Percentiles rank a stretch among this genome's conserved stretches.
Conservation (phyloP, 2,113 vertebrate species). For the Malurus alboscapulatus region DNA sequence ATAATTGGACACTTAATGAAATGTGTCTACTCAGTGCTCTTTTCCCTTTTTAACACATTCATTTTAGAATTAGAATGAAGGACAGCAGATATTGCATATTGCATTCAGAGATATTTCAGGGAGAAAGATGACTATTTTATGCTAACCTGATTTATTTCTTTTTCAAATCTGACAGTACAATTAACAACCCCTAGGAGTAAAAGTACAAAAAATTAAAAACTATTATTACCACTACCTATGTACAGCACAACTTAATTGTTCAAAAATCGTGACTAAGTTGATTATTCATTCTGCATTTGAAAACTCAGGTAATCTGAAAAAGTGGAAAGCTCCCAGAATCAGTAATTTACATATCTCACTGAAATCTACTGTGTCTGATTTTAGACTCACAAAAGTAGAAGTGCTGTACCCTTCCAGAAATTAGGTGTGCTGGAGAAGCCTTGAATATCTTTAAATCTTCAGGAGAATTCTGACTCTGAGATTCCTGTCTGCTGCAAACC, state of each 20-base stretch:
- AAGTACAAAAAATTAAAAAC: not conserved
- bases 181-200: not conserved
- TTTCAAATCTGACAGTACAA: not conserved
- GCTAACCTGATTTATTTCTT: not conserved
- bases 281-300: not conserved
- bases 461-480: not conserved
- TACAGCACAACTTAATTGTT: not conserved
- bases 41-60: not conserved
- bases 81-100: not conserved
- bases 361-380: not conserved
- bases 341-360: not conserved
- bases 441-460: rapidly evolving
- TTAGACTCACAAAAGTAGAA: not conserved
- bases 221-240: not conserved
- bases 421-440: not conserved
- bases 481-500: not conserved
- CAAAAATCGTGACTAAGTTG: not conserved
- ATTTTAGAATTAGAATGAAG: not conserved
- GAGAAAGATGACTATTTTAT: not conserved
- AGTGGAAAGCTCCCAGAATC: not conserved
- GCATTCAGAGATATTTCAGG: not conserved
- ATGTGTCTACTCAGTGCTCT: not conserved
- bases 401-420: not conserved
- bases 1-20: constrained; percentile 33
- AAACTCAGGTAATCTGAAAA: not conserved